These are phyloP conservation scores for Machimus atricapillus DNA, from an alignment of 2,888 invertebrate species.

Conservation along the genomic window DNA sequence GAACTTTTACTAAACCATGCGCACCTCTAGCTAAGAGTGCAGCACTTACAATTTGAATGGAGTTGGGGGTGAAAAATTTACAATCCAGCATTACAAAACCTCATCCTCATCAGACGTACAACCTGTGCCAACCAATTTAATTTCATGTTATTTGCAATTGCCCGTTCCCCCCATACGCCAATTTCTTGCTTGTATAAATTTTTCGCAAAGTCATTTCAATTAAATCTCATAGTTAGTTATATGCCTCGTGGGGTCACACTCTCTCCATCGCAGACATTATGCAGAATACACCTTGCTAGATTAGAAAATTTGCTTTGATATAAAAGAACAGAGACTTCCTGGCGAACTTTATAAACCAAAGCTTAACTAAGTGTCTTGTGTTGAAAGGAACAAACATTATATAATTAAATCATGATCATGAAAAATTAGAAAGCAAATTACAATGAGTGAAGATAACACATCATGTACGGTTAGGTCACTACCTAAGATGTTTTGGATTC, in stretches of 20 bases:
- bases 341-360: not conserved
- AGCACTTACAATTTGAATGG: not conserved
- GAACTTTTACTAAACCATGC: not conserved
- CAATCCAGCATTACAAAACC: not conserved
- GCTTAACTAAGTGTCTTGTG: not conserved
- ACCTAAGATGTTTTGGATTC: too few relatives aligned
- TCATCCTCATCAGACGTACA: conserved; percentile 1
- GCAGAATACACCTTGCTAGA: not conserved
- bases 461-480: too few relatives aligned
- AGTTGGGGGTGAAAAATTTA: not conserved
- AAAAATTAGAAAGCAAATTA: not conserved
- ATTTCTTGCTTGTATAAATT: not conserved
- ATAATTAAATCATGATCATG: not conserved
- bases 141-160: not conserved
- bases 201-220: conserved; percentile 26
- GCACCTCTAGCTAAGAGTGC: not conserved
- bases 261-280: not conserved
- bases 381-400: not conserved
- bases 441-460: not conserved
- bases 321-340: not conserved
- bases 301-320: not conserved
- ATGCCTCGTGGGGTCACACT: not conserved
- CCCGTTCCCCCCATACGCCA: not conserved
- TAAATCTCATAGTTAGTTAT: not conserved
- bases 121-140: not conserved